Percentiles rank a stretch among this genome's conserved stretches.
phyloP scores from a whole-genome alignment of 2,113 vertebrate genomes.

The Kryptolebias marmoratus region DNA sequence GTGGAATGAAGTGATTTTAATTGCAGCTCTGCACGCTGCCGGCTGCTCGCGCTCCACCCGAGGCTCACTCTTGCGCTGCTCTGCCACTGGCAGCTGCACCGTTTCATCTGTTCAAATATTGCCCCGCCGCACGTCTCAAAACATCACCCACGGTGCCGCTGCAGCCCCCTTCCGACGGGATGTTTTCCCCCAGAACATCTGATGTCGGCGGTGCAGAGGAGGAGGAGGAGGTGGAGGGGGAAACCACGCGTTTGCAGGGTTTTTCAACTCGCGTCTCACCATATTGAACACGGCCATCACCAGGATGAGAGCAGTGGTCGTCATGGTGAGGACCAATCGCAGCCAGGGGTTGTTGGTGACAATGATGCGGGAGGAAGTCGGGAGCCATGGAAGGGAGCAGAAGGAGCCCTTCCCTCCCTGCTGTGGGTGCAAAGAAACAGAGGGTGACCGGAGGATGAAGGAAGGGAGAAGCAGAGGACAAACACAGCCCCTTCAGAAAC shows the following conservation, averaged over 20 bases:
- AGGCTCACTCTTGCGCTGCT: background rate
- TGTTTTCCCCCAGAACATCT: no score
- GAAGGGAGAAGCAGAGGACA: background rate
- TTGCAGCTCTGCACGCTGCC: background rate
- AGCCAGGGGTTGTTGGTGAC: conserved; percentile 94
- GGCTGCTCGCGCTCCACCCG: background rate
- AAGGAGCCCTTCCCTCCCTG: conserved; percentile 91
- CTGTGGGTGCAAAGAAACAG: conserved; percentile 70
- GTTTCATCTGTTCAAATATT: background rate
- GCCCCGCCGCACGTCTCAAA: no score
- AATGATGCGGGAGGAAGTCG: conserved; percentile 88
- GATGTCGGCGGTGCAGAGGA: no score
- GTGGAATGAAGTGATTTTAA: background rate
- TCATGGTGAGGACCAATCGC: conserved; percentile 89
- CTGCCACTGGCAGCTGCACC: no score
- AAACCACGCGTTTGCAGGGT: background rate
- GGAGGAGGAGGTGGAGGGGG: background rate
- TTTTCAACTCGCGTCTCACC: conserved; percentile 80
- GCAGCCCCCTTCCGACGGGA: no score
- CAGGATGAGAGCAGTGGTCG: conserved; percentile 90
- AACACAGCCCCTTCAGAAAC: background rate
- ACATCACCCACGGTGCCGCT: no score
- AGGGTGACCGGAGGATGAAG: conserved; percentile 1
- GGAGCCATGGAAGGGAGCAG: conserved; percentile 86
- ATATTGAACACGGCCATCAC: conserved; percentile 98